A percentile compares a stretch with the other conserved stretches of the same genome.
phyloP scores from a whole-genome alignment of 2,113 vertebrate species.

The Epinephelus fuscoguttatus region DNA sequence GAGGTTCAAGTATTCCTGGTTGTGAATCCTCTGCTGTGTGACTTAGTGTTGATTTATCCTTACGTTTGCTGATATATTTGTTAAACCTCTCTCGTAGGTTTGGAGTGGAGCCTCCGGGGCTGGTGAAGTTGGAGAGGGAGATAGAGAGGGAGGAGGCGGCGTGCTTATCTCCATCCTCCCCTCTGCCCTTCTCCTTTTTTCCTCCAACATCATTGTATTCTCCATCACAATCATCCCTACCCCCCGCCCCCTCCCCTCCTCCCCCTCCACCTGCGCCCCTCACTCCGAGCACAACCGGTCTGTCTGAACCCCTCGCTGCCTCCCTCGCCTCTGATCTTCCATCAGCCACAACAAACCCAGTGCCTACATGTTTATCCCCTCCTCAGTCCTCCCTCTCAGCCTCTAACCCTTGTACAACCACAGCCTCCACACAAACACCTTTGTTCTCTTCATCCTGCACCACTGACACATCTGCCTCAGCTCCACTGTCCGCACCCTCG shows the following conservation, averaged over 20 bases:
- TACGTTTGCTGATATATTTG: neutral
- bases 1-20: neutral
- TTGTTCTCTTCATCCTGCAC: conserved; percentile 65
- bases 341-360: conserved; percentile 67
- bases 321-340: conserved; percentile 67
- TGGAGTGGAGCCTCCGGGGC: conserved; percentile 93
- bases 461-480: conserved; percentile 44
- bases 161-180: conserved; percentile 86
- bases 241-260: conserved; percentile 42
- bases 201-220: conserved; percentile 58
- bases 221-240: conserved; percentile 47
- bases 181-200: conserved; percentile 65
- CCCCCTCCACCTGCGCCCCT: conserved; percentile 51
- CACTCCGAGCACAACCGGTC: conserved; percentile 51
- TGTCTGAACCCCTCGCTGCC: conserved; percentile 58
- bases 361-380: conserved; percentile 46
- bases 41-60: neutral
- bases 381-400: conserved; percentile 56
- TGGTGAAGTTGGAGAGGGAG: conserved; percentile 97
- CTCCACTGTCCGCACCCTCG: conserved; percentile 18
- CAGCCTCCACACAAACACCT: conserved; percentile 75
- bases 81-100: conserved; percentile 84
- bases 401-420: conserved; percentile 56
- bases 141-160: conserved; percentile 93
- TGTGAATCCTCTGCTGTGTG: neutral